Base-by-base conservation (phyloP, 2,797 vertebrate genomes). In the Enoplosus armatus region DNA sequence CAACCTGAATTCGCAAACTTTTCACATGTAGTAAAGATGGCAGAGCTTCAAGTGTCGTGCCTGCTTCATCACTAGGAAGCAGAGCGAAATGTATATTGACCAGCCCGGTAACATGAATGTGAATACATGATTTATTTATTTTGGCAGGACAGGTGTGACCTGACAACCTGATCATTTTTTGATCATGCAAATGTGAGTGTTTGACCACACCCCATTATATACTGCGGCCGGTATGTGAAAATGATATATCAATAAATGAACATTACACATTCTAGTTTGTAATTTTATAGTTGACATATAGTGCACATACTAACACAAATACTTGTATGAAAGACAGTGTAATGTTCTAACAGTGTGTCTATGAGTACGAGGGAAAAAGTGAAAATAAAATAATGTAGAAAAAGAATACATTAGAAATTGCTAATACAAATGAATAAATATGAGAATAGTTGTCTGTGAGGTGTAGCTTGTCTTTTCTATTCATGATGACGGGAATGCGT, bases 131-230 rank as follows among this genome's bases (percentile, higher is more conserved):
- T 64, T 77, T 59, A 8, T 8, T 65, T 55, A 9, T 68, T 27
- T 41, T 29, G 9, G 48, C 3, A n/a, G 15, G 35, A 56, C 80
- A 82, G 76, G 22, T 77, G 81, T 54, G 72, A 79, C 74, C 74
- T 11, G 5, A 27, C 39, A 14, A 78, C 75, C 56, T 72, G 31
- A 33, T 78, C 1, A 77, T 83, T 80, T 73, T 55, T 79, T 55
- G 55, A 72, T 82, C 75, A 77, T 82, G 81, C 72, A 86, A 77
- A 85, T 86, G 62, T 8, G 65, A 50, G 62, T 85, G 72, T 70
- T 80, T 66, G 12, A 22, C 54, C 41, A 4, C 2, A 45, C 33
- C 66, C 65, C 29, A 47, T 77, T 56, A 75, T 50, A 48, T n/a
- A 75, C n/a, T n/a, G n/a, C n/a, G n/a, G 72, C 63, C 5, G 37